Evolutionary conservation across 2,888 invertebrate species (phyloP).

Genomic region (Schrankia costaestrigalis): DNA sequence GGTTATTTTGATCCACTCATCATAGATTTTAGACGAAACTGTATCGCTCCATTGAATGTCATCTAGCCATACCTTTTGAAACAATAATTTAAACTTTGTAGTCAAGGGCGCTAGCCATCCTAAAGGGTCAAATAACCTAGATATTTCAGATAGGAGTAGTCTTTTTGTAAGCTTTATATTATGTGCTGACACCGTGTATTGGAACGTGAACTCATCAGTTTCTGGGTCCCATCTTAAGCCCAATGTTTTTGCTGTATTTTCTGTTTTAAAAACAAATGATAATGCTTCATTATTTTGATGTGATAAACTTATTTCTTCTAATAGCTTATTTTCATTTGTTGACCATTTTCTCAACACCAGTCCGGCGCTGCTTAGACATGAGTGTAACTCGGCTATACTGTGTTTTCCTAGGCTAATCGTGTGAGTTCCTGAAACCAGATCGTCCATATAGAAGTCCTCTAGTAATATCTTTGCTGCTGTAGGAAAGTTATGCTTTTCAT

Average conservation of each 20-base stretch:
- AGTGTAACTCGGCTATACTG: neutral
- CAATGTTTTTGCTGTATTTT: neutral
- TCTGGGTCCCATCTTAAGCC: neutral
- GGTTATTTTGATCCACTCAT: neutral
- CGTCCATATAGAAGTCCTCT: neutral
- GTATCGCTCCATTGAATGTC: neutral
- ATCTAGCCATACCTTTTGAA: neutral
- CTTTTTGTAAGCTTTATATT: neutral
- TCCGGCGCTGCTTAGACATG: neutral
- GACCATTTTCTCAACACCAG: neutral
- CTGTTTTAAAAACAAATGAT: neutral
- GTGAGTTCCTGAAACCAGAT: neutral
- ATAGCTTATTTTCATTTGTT: neutral
- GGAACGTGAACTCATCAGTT: neutral
- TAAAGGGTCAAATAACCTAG: neutral
- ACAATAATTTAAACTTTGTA: conserved; percentile 1
- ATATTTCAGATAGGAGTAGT: neutral
- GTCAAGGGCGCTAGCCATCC: conserved; percentile 2
- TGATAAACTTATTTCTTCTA: neutral
- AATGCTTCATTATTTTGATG: neutral
- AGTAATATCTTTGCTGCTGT: neutral
- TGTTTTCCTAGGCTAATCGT: neutral
- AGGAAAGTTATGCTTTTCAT: conserved; percentile 1
- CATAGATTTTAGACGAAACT: neutral
- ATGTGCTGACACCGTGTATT: neutral